Percentiles rank a stretch among this genome's conserved stretches.
phyloP scores from a whole-genome alignment of 2,888 invertebrate genomes.

The Spialia ferax region DNA sequence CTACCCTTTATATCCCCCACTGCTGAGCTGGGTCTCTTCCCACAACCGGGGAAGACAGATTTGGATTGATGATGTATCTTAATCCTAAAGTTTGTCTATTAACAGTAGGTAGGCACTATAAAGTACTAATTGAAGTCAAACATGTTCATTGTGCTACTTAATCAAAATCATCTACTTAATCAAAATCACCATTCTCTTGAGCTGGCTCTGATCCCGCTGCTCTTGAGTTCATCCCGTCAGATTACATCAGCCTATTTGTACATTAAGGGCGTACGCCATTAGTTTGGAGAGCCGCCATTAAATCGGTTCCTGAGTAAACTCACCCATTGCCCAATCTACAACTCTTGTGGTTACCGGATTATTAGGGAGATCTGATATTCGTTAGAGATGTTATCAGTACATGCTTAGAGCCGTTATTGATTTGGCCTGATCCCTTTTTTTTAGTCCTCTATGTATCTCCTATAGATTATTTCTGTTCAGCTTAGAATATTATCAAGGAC shows the following conservation, averaged over 20 bases:
- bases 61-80: no score
- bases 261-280: constrained; percentile 61
- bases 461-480: no score
- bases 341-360: constrained; percentile 29
- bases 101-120: no score
- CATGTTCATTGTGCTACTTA: not conserved
- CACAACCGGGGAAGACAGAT: no score
- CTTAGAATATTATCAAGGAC: no score
- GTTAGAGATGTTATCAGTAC: not conserved
- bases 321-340: constrained; percentile 42
- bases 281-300: constrained; percentile 64
- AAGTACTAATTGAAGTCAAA: not conserved
- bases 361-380: constrained; percentile 6
- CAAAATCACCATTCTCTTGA: not conserved
- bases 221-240: constrained; percentile 60
- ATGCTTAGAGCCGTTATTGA: not conserved
- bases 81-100: no score
- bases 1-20: no score
- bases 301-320: constrained; percentile 62
- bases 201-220: constrained; percentile 38
- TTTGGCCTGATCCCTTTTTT: not conserved
- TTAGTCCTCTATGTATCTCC: no score
- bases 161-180: not conserved
- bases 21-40: no score
- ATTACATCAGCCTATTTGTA: constrained; percentile 66